Base-by-base conservation (phyloP, 1,140 invertebrate genomes). In the Macrocentrus cingulum region DNA sequence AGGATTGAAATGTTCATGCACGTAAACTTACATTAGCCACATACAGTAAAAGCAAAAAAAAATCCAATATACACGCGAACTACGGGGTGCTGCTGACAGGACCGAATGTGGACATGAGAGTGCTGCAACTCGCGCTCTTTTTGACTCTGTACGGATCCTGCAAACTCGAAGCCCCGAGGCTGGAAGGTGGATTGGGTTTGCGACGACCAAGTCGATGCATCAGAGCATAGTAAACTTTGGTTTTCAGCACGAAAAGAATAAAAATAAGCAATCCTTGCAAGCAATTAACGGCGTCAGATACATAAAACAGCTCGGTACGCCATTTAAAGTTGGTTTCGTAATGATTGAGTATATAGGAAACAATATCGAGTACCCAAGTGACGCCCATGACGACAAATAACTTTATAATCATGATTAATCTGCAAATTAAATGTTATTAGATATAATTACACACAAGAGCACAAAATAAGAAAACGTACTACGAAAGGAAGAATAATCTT, bases 311-410 rank as follows among this genome's bases (percentile, higher is more conserved):
- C 2, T 57, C 51, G 1, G 66, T 29, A 11, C 52, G 44, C 64
- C 67, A 65, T 0, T 13, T 0, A 3, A 63, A 0, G 11, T 56
- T 4, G 1, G 53, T 8, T 7, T 60, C 46, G 25, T 69, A 71
- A 13, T 55, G 45, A 15, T 70, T 63, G 1, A 76, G 11, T 18
- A 69, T 50, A 7, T 82, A 83, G 2, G 87, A 85, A 0, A 86
- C 54, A 1, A 89, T 76, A 69, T 91, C 89, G 1, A 85, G 76
- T 0, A 84, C 71, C 88, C 89, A 90, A 0, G 84, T 83, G 0
- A 90, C 84, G 15, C 89, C 88, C 88, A 90, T 91, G 1, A 90
- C 85, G 36, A 89, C 71, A 75, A 89, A 90, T 2, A 91, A 67
- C 66, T 90, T 90, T 0, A 86, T 72, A 60, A 88, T 88, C 72